Percentiles rank a stretch among this genome's conserved stretches.
These are phyloP conservation scores for Thryonomys swinderianus DNA, from an alignment of 2,113 vertebrate genomes.

Conservation along the genomic window DNA sequence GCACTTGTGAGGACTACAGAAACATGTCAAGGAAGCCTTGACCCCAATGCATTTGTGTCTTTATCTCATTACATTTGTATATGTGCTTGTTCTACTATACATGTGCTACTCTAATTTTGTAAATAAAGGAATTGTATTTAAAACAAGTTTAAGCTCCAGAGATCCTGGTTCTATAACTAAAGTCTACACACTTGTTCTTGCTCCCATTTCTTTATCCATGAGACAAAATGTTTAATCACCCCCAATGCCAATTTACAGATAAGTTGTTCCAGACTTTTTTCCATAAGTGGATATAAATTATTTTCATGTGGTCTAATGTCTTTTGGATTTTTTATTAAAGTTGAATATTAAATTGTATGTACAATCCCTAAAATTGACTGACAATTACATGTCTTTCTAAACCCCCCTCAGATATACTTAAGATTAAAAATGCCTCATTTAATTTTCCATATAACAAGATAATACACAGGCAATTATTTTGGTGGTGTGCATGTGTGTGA, in stretches of 20 bases:
- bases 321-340: neutral
- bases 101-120: neutral
- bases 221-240: neutral
- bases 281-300: neutral
- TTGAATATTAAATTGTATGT: neutral
- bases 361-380: neutral
- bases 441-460: neutral
- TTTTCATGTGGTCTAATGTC: neutral
- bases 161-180: neutral
- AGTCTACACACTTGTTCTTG: neutral
- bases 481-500: neutral
- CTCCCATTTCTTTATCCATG: neutral
- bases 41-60: neutral
- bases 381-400: neutral
- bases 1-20: neutral
- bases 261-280: neutral
- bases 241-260: neutral
- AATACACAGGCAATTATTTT: neutral
- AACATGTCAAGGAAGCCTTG: no score
- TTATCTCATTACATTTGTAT: neutral
- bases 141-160: neutral
- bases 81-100: neutral
- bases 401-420: neutral
- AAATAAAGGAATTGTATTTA: neutral
- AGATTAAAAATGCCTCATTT: neutral